Evolutionary conservation across 2,797 vertebrate genomes (phyloP), one percentile per base, ranked within the genome.

Genomic region (Orestias chungarensis): DNA sequence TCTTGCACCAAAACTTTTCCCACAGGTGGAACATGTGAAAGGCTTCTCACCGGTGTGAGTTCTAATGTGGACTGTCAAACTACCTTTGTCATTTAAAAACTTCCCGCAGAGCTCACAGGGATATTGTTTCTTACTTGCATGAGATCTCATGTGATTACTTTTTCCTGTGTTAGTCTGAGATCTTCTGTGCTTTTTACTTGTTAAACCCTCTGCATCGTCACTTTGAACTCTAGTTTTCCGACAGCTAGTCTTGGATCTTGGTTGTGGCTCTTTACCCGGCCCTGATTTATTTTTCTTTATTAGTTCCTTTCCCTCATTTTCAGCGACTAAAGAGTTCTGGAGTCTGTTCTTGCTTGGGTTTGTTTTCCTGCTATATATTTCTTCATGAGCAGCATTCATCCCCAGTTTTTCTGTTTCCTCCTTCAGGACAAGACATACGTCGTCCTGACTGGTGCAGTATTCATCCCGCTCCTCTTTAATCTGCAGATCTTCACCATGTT

Each of bases 1-100:
- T 43, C 64, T 31, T 12, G 64, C 64, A 20, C 64, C 29, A 12
- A 66, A 66, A 25, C 66, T 12, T 52, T 68, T 68, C 43, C 64
- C 64, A 66, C 64, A 66, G 64, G 43, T 66, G 17, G 29, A 18
- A 66, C 64, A 66, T 12, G 44, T 44, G 64, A 66, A 66, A 38
- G 64, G 64, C 20, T 66, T 66, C 43, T 66, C 64, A 66, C 64
- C 64, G 31, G 64, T 66, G 64, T 66, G 64, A 31, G 43, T 66
- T 66, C 64, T 47, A 27, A 66, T 66, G 64, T 67, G 66, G 25
- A 49, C 31, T 9, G 33, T 67, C 15, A 67, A 67, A 50, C 65
- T 67, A 6, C 46, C 66, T n/a, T 66, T 66, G 65, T 66, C 65
- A 4, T 47, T 66, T 33, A 66, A 17, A 49, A 47, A 40, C 35